phyloP scores from a whole-genome alignment of 2,797 vertebrate species.

The Pseudochromis fuscus region DNA sequence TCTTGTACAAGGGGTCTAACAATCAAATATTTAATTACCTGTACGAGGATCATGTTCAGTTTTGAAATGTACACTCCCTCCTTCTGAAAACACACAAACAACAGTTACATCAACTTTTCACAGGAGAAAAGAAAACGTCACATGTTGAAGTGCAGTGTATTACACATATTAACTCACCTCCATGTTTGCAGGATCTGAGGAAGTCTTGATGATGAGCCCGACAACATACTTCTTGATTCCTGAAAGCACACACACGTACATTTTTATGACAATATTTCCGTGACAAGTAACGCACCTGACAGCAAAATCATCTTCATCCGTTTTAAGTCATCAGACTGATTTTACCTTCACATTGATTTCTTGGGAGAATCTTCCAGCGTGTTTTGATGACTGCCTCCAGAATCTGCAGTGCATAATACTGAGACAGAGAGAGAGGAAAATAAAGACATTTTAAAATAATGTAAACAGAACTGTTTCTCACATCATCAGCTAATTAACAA shows the following conservation, averaged over 20 bases:
- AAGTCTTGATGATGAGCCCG: slow-evolving; percentile 98
- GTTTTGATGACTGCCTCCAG: slow-evolving; percentile 99
- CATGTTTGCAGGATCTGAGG: slow-evolving; percentile 92
- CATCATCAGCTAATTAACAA: not conserved
- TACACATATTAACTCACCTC: slow-evolving; percentile 83
- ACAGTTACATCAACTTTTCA: not conserved
- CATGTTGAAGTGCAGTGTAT: not conserved
- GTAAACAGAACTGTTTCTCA: not conserved
- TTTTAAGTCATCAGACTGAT: not conserved
- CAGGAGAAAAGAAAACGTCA: not conserved
- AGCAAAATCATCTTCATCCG: not conserved
- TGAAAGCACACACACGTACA: slow-evolving; percentile 57
- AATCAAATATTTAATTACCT: slow-evolving; percentile 83
- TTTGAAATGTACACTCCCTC: slow-evolving; percentile 98
- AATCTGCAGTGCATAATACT: slow-evolving; percentile 99
- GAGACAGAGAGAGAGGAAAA: no score
- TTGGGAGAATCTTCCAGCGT: slow-evolving; percentile 98
- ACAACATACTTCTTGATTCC: slow-evolving; percentile 99
- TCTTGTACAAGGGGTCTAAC: not conserved
- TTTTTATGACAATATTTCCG: not conserved
- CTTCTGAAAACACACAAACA: slow-evolving; percentile 84
- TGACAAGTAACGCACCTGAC: not conserved
- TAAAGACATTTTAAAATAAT: not conserved
- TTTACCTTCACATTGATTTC: slow-evolving; percentile 97
- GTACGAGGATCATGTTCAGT: slow-evolving; percentile 99